Evolutionary conservation across 2,113 vertebrate species (phyloP), one percentile per base, ranked within the genome.

Genomic region (Panthera uncia): DNA sequence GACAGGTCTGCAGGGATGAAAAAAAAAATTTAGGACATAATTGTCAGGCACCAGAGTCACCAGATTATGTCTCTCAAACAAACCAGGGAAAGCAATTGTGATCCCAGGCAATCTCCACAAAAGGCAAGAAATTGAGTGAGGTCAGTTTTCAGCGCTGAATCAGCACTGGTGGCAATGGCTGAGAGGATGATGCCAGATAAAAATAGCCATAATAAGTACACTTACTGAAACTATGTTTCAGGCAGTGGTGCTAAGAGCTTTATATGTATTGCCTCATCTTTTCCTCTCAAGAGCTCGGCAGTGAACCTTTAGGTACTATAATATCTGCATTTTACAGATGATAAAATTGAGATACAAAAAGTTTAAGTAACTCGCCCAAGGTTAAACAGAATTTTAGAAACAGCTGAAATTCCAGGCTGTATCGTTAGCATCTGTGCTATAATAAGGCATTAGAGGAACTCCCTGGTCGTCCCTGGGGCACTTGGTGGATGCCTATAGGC

Each of bases 291-390:
- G 18, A 71, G 31, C 38, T 83, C 1, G 1, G 48, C 25, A 69
- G 66, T 52, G 33, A 92, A 73, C 76, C 25, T 83, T 36, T 16
- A 25, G 55, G 31, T 83, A 80, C 23, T 38, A 52, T 78, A 52
- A 63, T 48, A 92, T 38, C 29, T 83, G 63, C 48, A 91, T 87
- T 92, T 97, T 76, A 97, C 33, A 97, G 73, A 84, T 81, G 50
- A 94, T 79, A 82, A 97, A 95, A 94, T n/a, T n/a, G 65, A 95
- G 63, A 69, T 55, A 86, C 45, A 78, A 63, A 57, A 68, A 38
- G 1, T 80, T 41, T 55, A 84, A 92, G 52, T 48, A 78, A 92
- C 52, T 78, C 55, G 38, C 36, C 25, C 33, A 95, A 82, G 52
- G 45, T 96, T 91, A 85, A 93, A 71, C 45, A 83, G 12, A 94